phyloP scores from a whole-genome alignment of 1,140 invertebrate species.

The Bombus pascuorum region DNA sequence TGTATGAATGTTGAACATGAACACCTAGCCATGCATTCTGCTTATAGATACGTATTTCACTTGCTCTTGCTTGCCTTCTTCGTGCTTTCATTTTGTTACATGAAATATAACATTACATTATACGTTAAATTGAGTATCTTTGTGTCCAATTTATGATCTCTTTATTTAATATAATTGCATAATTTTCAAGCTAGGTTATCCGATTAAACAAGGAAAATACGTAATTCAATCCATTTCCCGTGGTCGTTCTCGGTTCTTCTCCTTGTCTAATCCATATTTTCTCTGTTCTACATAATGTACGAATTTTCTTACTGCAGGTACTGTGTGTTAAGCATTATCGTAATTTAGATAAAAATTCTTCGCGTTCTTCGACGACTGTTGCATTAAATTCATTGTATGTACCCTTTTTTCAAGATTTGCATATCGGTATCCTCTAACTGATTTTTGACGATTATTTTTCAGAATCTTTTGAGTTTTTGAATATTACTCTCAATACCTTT shows the following conservation, averaged over 20 bases:
- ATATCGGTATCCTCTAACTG: too few relatives aligned
- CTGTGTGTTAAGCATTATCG: background rate
- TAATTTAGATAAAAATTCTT: background rate
- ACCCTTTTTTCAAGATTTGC: background rate
- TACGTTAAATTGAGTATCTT: background rate
- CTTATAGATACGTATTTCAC: background rate
- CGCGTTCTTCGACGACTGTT: too few relatives aligned
- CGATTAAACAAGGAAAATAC: background rate
- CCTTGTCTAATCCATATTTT: background rate
- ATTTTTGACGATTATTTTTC: too few relatives aligned
- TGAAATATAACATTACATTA: background rate
- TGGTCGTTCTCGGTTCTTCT: background rate
- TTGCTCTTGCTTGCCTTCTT: background rate
- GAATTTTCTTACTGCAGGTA: background rate
- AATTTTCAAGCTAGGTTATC: background rate
- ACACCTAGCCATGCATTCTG: constrained; percentile 4
- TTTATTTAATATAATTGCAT: background rate
- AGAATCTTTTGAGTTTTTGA: background rate
- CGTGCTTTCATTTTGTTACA: background rate
- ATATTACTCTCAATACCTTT: background rate
- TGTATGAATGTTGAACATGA: background rate
- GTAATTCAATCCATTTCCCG: background rate
- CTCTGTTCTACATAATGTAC: background rate
- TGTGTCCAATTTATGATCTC: background rate
- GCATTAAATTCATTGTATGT: background rate